Base-by-base conservation (phyloP, 2,888 invertebrate species). In the Diachrysia chrysitis region DNA sequence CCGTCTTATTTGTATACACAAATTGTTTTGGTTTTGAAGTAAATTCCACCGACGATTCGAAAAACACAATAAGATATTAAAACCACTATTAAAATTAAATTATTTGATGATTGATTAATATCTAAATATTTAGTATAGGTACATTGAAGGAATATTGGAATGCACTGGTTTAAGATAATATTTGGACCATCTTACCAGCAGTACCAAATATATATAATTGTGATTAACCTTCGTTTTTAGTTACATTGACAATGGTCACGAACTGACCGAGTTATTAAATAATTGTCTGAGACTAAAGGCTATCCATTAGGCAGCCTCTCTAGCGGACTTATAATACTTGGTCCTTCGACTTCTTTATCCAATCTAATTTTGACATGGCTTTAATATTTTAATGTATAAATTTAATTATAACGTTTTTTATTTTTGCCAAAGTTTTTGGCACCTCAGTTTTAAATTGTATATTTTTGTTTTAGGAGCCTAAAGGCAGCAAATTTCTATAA, bases 321-420 rank as follows among this genome's bases (percentile, higher is more conserved):
- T 37, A 37, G 7, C 42, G n/a, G n/a, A 42, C 1, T 14, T 35
- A 35, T 37, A 16, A 35, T 37, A 14, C 14, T 37, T 14, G 16
- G 37, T 37, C 14, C 16, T 37, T 16, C 37, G 37, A 37, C 2
- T 14, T 1, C 0, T 3, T 4, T 10, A 16, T 37, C 42, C 16
- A 42, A 42, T 42, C 10, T 62, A 21, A 14, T 66, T 73, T 10
- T 67, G 57, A 55, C 42, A 77, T 58, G 12, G 9, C 0, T 9
- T n/a, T 23, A 42, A 17, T 68, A 68, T 42, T 57, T 72, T 59
- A 58, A 59, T 64, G 16, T 64, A 29, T 29, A 14, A 0, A 37
- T 5, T n/a, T 42, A 42, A 42, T 42, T 42, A 42, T 42, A 42
- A 42, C n/a, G 14, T 37, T 37, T 16, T 32, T 10, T 58, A 23